A percentile compares a stretch with the other conserved stretches of the same genome.
phyloP scores from a whole-genome alignment of 1,140 invertebrate species.

The Orchesella cincta region DNA sequence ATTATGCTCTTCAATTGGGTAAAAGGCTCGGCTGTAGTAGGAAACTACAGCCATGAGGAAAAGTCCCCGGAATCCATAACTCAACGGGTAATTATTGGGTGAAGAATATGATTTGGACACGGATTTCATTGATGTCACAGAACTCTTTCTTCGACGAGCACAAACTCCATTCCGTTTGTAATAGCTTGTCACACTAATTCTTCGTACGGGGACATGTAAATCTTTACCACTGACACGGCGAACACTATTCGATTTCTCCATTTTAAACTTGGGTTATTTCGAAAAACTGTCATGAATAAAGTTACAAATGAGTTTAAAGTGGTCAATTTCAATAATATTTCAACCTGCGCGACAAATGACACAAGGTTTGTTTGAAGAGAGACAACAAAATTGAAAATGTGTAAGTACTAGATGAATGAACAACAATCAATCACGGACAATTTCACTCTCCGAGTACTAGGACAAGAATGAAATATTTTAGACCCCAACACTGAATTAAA shows the following conservation, averaged over 20 bases:
- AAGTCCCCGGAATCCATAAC: slow-evolving; percentile 40
- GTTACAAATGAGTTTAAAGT: no score
- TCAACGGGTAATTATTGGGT: neutral
- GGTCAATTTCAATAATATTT: no score
- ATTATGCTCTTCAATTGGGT: slow-evolving; percentile 29
- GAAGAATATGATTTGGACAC: slow-evolving; percentile 21
- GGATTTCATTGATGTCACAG: slow-evolving; percentile 29
- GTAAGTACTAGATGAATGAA: no score
- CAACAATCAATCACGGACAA: no score
- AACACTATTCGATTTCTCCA: neutral
- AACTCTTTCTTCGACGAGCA: slow-evolving; percentile 31
- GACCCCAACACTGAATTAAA: neutral
- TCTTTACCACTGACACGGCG: neutral
- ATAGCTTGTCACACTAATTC: slow-evolving; percentile 15
- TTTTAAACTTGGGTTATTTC: no score
- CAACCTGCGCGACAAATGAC: no score
- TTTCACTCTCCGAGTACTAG: neutral
- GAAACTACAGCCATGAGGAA: slow-evolving; percentile 40
- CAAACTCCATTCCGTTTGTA: slow-evolving; percentile 1
- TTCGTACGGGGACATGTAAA: neutral
- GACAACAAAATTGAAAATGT: no score
- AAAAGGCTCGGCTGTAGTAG: slow-evolving; percentile 35
- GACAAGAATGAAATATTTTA: slow-evolving; percentile 3
- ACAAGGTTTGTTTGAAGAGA: no score
- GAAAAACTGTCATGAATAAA: no score